Conservation (phyloP, 2,113 vertebrate species). For the Tretioscincus oriximinensis region DNA sequence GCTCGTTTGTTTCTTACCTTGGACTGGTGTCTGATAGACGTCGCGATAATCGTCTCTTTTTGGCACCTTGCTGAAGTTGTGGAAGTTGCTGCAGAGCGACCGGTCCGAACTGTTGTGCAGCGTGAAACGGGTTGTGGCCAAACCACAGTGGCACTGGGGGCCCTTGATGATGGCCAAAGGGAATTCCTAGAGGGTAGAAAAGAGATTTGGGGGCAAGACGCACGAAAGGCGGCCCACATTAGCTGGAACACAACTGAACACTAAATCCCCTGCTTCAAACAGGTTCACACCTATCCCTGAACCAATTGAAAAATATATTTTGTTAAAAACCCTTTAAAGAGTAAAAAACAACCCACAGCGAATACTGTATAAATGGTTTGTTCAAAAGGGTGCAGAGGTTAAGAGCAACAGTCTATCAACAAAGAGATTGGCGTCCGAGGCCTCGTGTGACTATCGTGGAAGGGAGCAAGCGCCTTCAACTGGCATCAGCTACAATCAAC, state of each 20-base stretch:
- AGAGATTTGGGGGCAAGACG: neutral
- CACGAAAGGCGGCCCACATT: neutral
- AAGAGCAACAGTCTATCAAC: no score
- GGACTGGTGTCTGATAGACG: conserved; percentile 91
- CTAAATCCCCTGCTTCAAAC: no score
- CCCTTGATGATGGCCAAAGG: conserved; percentile 82
- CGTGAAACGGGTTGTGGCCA: conserved; percentile 76
- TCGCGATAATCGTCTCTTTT: conserved; percentile 66
- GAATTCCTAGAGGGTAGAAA: conserved; percentile 77
- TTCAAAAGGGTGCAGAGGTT: no score
- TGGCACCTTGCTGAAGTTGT: conserved; percentile 30
- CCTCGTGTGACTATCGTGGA: no score
- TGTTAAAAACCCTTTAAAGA: no score
- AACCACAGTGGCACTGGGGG: conserved; percentile 84
- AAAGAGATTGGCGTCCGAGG: no score
- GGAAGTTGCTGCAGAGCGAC: conserved; percentile 63
- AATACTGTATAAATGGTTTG: no score
- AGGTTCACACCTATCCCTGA: no score
- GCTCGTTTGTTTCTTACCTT: conserved; percentile 73
- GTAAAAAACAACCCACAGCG: no score
- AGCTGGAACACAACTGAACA: neutral
- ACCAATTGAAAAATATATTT: no score
- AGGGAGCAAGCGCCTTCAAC: no score
- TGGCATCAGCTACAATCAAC: no score
- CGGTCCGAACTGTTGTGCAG: conserved; percentile 67